Percentiles rank a stretch among this genome's conserved stretches.
phyloP scores from a whole-genome alignment of 2,797 vertebrate genomes.

The Microchirus variegatus region DNA sequence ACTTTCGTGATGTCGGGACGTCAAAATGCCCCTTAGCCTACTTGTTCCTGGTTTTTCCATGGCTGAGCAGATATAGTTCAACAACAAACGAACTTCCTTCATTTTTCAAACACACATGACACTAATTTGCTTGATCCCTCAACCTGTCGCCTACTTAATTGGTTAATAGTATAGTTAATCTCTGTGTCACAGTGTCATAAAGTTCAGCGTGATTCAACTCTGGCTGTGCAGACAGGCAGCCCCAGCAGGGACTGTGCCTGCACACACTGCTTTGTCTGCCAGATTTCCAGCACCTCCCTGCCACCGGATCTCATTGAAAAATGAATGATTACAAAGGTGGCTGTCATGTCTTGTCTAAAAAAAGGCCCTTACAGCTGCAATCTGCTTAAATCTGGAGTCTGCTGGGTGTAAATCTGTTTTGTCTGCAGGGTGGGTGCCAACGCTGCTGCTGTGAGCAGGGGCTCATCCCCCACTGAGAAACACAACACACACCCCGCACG shows the following conservation, averaged over 20 bases:
- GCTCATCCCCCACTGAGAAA: slow-evolving; percentile 27
- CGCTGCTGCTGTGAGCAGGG: slow-evolving; percentile 26
- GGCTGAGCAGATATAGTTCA: no score
- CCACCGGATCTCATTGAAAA: slow-evolving; percentile 33
- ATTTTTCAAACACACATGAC: slow-evolving; percentile 4
- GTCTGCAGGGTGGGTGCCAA: slow-evolving; percentile 46
- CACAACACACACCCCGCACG: slow-evolving; percentile 9
- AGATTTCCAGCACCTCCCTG: slow-evolving; percentile 22
- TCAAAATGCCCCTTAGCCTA: no score
- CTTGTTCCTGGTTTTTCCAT: no score
- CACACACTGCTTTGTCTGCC: slow-evolving; percentile 28
- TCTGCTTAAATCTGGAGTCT: slow-evolving; percentile 46
- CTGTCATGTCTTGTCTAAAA: slow-evolving; percentile 46
- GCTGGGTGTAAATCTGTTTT: slow-evolving; percentile 55
- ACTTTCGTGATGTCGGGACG: no score
- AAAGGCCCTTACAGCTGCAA: slow-evolving; percentile 46
- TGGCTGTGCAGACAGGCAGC: slow-evolving; percentile 1
- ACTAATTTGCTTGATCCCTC: slow-evolving; percentile 12
- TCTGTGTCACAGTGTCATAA: slow-evolving; percentile 17
- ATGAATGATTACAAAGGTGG: slow-evolving; percentile 57
- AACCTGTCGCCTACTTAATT: slow-evolving; percentile 1
- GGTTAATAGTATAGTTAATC: slow-evolving; percentile 7
- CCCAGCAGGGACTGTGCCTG: slow-evolving; percentile 12
- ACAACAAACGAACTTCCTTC: background rate
- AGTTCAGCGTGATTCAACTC: slow-evolving; percentile 15